A percentile compares a stretch with the other conserved stretches of the same genome.
Evolutionary conservation across 2,113 vertebrate genomes (phyloP).

Genomic region (Sapayoa aenigma): DNA sequence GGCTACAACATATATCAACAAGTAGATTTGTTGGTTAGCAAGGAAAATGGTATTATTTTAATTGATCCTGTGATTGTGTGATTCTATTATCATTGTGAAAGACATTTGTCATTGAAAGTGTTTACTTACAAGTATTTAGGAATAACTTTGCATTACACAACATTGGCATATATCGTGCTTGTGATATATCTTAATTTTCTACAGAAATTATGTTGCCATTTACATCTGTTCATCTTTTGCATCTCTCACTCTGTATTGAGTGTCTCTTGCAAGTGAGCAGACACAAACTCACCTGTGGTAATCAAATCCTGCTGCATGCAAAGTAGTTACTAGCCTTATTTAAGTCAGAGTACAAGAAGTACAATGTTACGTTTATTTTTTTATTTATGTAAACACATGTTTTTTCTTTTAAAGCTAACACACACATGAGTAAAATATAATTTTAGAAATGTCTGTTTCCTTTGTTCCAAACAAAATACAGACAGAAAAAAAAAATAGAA

Average conservation of each 20-base stretch:
- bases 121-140: background rate
- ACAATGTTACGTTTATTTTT: background rate
- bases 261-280: background rate
- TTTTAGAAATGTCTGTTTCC: background rate
- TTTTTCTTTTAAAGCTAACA: background rate
- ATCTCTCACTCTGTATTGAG: background rate
- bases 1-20: no score
- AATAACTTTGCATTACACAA: background rate
- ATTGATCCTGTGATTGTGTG: background rate
- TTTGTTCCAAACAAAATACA: background rate
- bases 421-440: background rate
- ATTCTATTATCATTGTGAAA: background rate
- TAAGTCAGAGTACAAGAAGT: background rate
- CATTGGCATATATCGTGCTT: background rate
- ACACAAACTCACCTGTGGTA: background rate
- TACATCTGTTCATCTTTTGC: background rate
- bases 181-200: background rate
- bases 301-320: background rate
- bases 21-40: background rate
- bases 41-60: background rate
- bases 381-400: background rate
- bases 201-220: background rate
- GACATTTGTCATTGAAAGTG: fast-evolving
- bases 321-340: background rate
- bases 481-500: fast-evolving